Conservation (phyloP, 2,113 vertebrate genomes). For the Mesembrinibis cayennensis region DNA sequence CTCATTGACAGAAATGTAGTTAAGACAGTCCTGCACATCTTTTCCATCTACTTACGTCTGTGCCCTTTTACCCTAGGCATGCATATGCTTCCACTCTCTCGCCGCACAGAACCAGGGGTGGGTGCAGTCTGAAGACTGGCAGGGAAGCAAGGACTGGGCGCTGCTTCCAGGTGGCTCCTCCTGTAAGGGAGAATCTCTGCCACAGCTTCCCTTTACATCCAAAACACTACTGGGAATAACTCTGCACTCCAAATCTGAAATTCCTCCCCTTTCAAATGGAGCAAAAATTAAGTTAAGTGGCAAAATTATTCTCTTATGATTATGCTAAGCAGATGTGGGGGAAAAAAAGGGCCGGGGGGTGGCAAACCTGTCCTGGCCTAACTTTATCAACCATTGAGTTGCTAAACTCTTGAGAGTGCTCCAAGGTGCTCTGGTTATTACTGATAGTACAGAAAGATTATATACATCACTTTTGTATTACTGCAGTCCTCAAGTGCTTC, state of each 20-base stretch:
- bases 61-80: background rate
- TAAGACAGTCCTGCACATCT: background rate
- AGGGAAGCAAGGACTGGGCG: background rate
- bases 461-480: background rate
- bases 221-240: background rate
- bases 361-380: background rate
- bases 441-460: background rate
- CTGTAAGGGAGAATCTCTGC: background rate
- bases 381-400: background rate
- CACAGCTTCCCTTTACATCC: background rate
- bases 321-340: background rate
- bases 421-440: background rate
- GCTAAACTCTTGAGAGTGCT: background rate
- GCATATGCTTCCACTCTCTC: background rate
- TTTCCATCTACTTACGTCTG: background rate
- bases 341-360: rapidly evolving
- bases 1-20: background rate
- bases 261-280: background rate
- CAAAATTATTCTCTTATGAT: background rate
- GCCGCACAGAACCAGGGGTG: no score
- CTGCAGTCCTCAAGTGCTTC: background rate
- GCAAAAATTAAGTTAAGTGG: background rate
- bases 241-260: background rate
- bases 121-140: background rate
- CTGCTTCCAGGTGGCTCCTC: background rate